Base-by-base conservation (phyloP, 2,113 vertebrate species). In the Scolopax mira region DNA sequence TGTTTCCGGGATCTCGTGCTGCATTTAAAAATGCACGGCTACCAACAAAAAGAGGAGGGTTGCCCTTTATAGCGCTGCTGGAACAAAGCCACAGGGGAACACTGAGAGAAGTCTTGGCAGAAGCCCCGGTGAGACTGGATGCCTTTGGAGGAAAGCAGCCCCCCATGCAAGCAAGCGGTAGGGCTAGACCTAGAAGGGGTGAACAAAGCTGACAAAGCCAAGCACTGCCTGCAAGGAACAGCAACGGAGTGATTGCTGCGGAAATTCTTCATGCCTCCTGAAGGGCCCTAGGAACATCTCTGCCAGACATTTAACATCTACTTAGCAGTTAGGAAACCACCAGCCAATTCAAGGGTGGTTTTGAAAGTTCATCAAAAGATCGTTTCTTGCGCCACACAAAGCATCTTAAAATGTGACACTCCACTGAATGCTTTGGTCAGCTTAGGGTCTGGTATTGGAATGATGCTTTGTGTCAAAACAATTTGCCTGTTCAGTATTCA, bases 341-440 rank as follows among this genome's bases (percentile, higher is more conserved):
- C 19, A 39, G 48, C 27, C 19, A 48, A 91, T 87, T 87, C 74
- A 79, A 11, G 3, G 51, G 37, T 2, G 80, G 73, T 52, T 84
- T 75, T 51, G 39, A 75, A 81, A 92, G 54, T 61, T 87, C 39
- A 82, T 85, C 78, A 72, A 57, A 81, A 92, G 51, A 82, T 51
- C 0, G 0, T 66, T 87, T 46, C 44, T 57, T 72, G 57, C 25
- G 48, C 19, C 0, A 0, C 13, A 72, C 27, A 94, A 87, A 89
- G 57, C 28, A 58, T 57, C 87, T 86, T 66, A 80, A 69, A 66
- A 79, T 13, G 35, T 23, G 62, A 25, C 18, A 16, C 41, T 71
- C 22, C 13, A 19, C 1, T 41, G 78, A 93, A 79, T 7, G 10
- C 41, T 60, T 82, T 8, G 17, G 18, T 54, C 33, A 57, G 60